Conservation (phyloP, 2,888 invertebrate species). For the Nephrotoma flavescens region DNA sequence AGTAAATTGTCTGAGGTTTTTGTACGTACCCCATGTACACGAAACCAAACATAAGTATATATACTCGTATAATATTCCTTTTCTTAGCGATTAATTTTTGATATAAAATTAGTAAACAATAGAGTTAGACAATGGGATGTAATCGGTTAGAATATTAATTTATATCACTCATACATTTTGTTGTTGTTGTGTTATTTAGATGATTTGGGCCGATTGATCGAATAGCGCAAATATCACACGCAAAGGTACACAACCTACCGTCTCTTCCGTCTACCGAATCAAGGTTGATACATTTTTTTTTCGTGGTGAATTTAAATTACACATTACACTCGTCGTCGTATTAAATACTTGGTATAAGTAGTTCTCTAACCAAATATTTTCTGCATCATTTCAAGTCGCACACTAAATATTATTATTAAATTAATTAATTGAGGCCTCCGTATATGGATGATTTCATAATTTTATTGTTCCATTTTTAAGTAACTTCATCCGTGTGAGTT, state of each 20-base stretch:
- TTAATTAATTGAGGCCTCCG: not conserved
- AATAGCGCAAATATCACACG: not conserved
- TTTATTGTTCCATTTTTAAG: not conserved
- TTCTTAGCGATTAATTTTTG: constrained; percentile 1
- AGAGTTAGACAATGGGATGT: constrained; percentile 1
- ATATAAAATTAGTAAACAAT: constrained; percentile 7
- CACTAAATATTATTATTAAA: not conserved
- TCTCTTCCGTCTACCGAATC: not conserved
- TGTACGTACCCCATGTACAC: not conserved
- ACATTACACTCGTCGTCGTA: not conserved
- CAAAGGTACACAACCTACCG: not conserved
- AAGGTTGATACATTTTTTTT: not conserved
- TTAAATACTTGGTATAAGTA: not conserved
- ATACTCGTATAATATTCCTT: not conserved
- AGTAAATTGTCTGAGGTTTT: not conserved
- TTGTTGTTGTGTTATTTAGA: not conserved
- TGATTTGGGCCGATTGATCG: not conserved
- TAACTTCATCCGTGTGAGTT: not conserved
- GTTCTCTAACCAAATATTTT: not conserved
- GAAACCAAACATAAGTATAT: not conserved
- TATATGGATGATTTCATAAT: not conserved
- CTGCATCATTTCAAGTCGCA: not conserved
- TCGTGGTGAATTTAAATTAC: not conserved
- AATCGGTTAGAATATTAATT: constrained; percentile 3
- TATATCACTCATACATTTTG: not conserved